phyloP scores from a whole-genome alignment of 1,140 invertebrate species.

The Zaprionus africanus region DNA sequence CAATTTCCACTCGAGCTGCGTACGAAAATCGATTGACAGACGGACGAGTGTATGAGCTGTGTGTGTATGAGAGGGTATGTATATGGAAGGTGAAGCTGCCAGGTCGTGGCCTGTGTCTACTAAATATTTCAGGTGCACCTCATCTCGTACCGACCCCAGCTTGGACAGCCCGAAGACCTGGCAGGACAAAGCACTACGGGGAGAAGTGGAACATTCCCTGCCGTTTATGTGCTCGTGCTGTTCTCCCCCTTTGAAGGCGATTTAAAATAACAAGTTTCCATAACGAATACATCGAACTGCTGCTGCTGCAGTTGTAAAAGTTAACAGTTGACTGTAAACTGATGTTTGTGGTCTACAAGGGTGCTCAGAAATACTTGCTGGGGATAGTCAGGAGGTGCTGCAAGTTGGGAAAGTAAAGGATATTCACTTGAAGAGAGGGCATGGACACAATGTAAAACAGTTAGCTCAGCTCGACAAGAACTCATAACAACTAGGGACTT shows the following conservation, averaged over 20 bases:
- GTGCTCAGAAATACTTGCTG: background rate
- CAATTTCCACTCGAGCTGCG: slow-evolving; percentile 23
- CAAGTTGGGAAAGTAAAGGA: background rate
- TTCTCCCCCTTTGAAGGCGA: background rate
- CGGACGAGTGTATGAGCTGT: background rate
- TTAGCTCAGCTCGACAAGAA: too few relatives aligned
- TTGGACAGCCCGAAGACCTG: background rate
- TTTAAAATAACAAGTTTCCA: slow-evolving; percentile 5
- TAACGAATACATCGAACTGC: background rate
- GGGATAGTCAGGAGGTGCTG: background rate
- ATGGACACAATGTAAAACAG: too few relatives aligned
- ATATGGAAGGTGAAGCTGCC: background rate
- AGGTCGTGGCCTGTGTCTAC: background rate
- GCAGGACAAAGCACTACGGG: background rate
- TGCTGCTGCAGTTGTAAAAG: slow-evolving; percentile 1
- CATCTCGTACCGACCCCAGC: background rate
- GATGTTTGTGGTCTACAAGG: background rate
- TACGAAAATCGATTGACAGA: slow-evolving; percentile 16
- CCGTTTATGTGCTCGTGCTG: background rate
- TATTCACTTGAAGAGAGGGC: background rate
- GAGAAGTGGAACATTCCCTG: background rate
- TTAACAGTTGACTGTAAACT: slow-evolving; percentile 2
- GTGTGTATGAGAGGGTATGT: background rate
- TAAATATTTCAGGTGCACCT: slow-evolving; percentile 14
- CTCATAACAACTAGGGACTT: too few relatives aligned